Evolutionary conservation across 2,113 vertebrate species (phyloP), one percentile per base, ranked within the genome.

Genomic region (Egretta garzetta): DNA sequence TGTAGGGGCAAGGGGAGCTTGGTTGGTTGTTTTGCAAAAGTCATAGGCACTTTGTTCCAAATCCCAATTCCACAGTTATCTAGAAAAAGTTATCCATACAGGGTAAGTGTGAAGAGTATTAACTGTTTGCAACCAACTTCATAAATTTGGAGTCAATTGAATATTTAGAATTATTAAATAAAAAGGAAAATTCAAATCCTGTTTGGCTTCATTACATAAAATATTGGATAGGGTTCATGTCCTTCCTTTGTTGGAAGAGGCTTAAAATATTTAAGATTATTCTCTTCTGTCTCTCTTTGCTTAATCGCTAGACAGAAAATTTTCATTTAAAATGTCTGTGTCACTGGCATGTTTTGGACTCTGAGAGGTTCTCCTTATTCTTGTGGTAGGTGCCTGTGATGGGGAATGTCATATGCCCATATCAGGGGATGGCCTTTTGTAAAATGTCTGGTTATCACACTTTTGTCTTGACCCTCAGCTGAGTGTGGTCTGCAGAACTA

Each of bases 1-100:
- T 64, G 10, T 1, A 1, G 52, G 10, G 12, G 9, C 2, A 5
- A 27, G 17, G 12, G 12, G 28, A 12, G 2, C 15, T 60, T 47
- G 32, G 17, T 14, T 74, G 14, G 14, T 30, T 50, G 11, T 55
- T 95, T 86, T 84, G 24, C 41, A 81, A 15, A 8, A 75, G 24
- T 19, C 59, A 15, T 47, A 43, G 55, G 8, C 28, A 26, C 24
- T 76, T 86, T 60, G 33, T 80, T 95, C 45, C 35, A 82, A 86
- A 70, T 53, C 35, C 27, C 56, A 68, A 33, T 79, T 95, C 58
- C 64, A 39, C 15, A 43, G 16, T 70, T 60, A 81, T 3, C n/a
- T 74, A n/a, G 39, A 74, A 89, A 49, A 53, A 9, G 21, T 43
- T 77, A 45, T 10, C 47, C 4, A 3, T 18, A 16, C 24, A n/a